phyloP scores from a whole-genome alignment of 1,140 invertebrate genomes.

The Heliothis virescens region DNA sequence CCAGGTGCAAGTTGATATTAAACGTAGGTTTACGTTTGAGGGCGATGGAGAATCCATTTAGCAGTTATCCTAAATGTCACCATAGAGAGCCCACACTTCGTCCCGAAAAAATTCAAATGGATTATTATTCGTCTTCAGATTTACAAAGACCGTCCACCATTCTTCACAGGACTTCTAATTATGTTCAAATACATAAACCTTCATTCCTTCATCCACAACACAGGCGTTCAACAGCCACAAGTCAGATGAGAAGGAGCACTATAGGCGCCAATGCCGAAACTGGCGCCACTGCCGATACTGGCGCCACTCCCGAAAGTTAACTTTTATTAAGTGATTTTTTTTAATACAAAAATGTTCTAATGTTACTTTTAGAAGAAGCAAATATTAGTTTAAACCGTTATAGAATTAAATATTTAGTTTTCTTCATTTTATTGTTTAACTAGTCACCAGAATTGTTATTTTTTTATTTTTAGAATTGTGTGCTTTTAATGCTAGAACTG shows the following conservation, averaged over 20 bases:
- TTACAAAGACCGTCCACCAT: background rate
- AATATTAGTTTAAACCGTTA: no score
- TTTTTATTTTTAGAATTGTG: no score
- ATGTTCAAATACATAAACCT: constrained; percentile 30
- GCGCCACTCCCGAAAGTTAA: no score
- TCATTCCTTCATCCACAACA: background rate
- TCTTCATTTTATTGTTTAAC: no score
- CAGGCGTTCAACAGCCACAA: background rate
- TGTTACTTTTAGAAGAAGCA: no score
- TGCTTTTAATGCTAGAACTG: no score
- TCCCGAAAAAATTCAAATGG: background rate
- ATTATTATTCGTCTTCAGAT: background rate
- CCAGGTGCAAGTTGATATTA: constrained; percentile 73
- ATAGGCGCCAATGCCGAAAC: no score
- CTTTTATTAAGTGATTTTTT: no score
- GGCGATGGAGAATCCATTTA: constrained; percentile 80
- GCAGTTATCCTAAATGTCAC: constrained; percentile 77
- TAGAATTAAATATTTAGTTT: no score
- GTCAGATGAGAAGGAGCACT: background rate
- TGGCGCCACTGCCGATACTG: no score
- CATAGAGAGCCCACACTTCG: constrained; percentile 4
- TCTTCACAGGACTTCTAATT: background rate
- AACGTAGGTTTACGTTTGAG: constrained; percentile 77
- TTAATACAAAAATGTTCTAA: no score
- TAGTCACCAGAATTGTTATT: no score